Evolutionary conservation across 1,140 invertebrate genomes (phyloP).

Genomic region (Saccostrea cuccullata): DNA sequence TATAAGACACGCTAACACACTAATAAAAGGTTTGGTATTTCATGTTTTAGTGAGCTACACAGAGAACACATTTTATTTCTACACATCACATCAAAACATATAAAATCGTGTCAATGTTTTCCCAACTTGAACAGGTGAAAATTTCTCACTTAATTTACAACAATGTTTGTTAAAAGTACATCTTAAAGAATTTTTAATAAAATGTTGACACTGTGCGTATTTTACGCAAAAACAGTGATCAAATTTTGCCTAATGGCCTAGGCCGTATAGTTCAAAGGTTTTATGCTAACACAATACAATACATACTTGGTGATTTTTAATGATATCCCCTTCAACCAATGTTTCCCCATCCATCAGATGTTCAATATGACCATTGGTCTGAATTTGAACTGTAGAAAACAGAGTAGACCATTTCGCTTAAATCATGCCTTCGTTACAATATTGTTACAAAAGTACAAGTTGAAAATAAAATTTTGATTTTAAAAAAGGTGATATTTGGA

Average conservation of each 20-base stretch:
- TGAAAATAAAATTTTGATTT: too few relatives aligned
- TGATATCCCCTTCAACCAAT: background rate
- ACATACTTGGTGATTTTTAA: background rate
- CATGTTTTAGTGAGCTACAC: background rate
- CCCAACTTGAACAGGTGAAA: background rate
- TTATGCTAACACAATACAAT: background rate
- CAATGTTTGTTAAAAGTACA: background rate
- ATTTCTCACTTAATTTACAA: background rate
- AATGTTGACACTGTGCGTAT: too few relatives aligned
- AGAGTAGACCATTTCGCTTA: background rate
- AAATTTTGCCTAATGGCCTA: too few relatives aligned
- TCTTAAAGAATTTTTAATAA: background rate
- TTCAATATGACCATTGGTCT: background rate
- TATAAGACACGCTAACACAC: background rate
- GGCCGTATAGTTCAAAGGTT: too few relatives aligned
- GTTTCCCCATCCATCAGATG: constrained; percentile 18
- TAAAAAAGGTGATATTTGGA: background rate
- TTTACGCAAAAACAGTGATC: too few relatives aligned
- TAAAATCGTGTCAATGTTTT: constrained; percentile 25
- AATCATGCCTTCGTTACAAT: background rate
- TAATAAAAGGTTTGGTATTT: background rate
- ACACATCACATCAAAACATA: background rate
- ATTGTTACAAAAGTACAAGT: too few relatives aligned
- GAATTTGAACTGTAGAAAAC: background rate
- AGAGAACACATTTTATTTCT: background rate